phyloP scores from a whole-genome alignment of 2,888 invertebrate species.

The Sphaerophoria rueppellii region DNA sequence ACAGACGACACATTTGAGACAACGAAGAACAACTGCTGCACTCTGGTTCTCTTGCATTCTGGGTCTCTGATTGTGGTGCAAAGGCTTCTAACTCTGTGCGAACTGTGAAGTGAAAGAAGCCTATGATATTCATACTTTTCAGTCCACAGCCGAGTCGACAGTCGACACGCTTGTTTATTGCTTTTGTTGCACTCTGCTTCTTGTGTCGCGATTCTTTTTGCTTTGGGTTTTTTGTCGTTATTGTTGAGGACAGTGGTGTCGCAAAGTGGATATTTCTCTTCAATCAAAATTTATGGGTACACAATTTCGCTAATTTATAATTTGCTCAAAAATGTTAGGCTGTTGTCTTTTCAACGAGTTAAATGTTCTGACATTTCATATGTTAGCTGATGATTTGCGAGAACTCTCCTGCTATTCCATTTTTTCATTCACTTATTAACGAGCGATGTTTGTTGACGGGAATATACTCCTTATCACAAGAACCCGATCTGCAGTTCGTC shows the following conservation, averaged over 20 bases:
- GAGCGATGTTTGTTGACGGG: too few species aligned
- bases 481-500: too few species aligned
- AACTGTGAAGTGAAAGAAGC: conserved; percentile 27
- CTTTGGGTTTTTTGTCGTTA: background rate
- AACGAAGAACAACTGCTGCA: conserved; percentile 9
- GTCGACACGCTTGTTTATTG: conserved; percentile 49
- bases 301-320: too few species aligned
- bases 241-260: conserved; percentile 51
- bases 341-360: too few species aligned
- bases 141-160: conserved; percentile 1
- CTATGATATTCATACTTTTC: conserved; percentile 47
- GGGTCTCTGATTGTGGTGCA: background rate
- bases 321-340: too few species aligned
- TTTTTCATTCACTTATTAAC: too few species aligned
- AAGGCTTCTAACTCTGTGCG: background rate
- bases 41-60: background rate
- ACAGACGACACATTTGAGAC: conserved; percentile 35
- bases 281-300: too few species aligned
- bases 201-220: conserved; percentile 31
- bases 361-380: too few species aligned
- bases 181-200: background rate
- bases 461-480: too few species aligned
- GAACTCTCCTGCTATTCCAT: too few species aligned
- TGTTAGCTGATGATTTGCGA: too few species aligned
- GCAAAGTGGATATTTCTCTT: conserved; percentile 21